These are phyloP conservation scores for Tyto alba DNA, from an alignment of 2,113 vertebrate genomes.

Conservation along the genomic window DNA sequence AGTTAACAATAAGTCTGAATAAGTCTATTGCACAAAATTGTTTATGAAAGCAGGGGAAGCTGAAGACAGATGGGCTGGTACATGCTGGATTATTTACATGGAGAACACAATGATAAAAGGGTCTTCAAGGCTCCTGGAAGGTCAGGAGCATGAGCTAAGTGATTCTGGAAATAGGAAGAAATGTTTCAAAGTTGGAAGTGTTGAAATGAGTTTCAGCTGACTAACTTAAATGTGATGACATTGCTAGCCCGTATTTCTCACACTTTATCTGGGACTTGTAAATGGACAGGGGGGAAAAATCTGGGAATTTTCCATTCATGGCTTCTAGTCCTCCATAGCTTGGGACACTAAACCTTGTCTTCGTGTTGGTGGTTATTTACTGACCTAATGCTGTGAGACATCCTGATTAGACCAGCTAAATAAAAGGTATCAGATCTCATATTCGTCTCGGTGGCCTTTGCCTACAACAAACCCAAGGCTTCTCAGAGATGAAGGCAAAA, in stretches of 20 bases:
- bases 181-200: neutral
- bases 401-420: neutral
- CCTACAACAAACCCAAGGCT: neutral
- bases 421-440: neutral
- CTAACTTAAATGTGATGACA: neutral
- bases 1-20: conserved; percentile 28
- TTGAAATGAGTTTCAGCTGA: neutral
- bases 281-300: neutral
- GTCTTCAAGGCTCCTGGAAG: conserved; percentile 13
- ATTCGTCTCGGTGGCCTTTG: neutral
- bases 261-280: neutral
- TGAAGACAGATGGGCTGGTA: conserved; percentile 20
- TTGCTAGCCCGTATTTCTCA: neutral
- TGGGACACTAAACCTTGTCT: neutral
- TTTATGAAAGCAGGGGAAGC: conserved; percentile 33
- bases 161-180: conserved; percentile 13
- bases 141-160: conserved; percentile 21
- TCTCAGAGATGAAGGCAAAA: neutral
- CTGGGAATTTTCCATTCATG: neutral
- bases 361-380: neutral
- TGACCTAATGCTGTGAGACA: neutral
- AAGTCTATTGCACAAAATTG: conserved; percentile 29
- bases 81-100: neutral
- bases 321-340: neutral
- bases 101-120: conserved; percentile 1